phyloP scores from a whole-genome alignment of 2,888 invertebrate genomes.

The Hypolimnas misippus region DNA sequence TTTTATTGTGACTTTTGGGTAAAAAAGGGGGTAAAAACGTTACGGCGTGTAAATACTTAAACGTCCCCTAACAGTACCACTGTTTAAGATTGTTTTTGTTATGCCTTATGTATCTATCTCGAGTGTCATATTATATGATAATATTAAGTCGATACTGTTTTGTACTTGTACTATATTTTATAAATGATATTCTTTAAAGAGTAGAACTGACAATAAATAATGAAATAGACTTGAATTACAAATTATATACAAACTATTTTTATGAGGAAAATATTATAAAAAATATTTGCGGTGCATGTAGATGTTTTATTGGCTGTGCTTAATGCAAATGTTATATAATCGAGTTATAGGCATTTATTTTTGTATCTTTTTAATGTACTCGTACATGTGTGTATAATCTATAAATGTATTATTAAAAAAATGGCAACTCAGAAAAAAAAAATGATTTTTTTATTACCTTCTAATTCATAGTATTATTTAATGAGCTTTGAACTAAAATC shows the following conservation, averaged over 20 bases:
- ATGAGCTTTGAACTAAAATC: no score
- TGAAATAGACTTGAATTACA: neutral
- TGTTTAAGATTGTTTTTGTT: neutral
- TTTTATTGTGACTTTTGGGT: no score
- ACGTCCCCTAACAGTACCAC: no score
- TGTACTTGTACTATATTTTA: neutral
- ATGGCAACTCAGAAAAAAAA: no score
- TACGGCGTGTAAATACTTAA: constrained; percentile 8
- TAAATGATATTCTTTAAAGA: neutral
- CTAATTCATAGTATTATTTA: no score
- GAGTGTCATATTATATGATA: neutral
- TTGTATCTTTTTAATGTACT: constrained; percentile 7
- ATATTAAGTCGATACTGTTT: neutral
- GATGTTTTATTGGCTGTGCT: constrained; percentile 2
- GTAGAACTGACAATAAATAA: neutral
- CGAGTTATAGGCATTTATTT: constrained; percentile 6
- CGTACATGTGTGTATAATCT: neutral
- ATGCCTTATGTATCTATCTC: neutral
- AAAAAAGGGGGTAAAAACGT: no score
- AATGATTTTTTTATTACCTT: neutral
- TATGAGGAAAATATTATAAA: neutral
- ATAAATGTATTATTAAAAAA: neutral
- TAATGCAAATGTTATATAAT: neutral
- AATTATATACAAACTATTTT: no score
- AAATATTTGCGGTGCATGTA: neutral